A percentile compares a stretch with the other conserved stretches of the same genome.
phyloP scores from a whole-genome alignment of 2,888 invertebrate genomes.

The Gnatocerus cornutus region DNA sequence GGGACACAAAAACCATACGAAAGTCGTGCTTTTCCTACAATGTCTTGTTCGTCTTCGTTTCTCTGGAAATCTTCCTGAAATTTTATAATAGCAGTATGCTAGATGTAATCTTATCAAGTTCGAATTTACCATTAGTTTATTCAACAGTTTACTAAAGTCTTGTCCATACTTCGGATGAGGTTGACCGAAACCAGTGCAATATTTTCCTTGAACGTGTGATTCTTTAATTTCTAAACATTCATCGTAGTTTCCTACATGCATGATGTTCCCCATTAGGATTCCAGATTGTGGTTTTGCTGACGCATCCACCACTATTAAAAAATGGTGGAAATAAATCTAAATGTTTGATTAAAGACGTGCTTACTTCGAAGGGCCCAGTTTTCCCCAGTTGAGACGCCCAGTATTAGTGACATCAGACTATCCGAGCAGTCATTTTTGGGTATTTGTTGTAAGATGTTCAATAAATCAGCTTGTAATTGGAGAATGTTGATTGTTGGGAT shows the following conservation, averaged over 20 bases:
- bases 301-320: constrained; percentile 69
- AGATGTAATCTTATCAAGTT: too few species aligned
- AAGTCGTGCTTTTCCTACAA: background rate
- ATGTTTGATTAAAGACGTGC: too few species aligned
- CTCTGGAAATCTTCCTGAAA: background rate
- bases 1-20: constrained; percentile 37
- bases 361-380: too few species aligned
- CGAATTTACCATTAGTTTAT: background rate
- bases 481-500: too few species aligned
- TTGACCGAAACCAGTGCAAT: constrained; percentile 24
- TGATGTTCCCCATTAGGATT: constrained; percentile 68
- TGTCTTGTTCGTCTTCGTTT: constrained; percentile 1
- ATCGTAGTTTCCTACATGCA: constrained; percentile 71
- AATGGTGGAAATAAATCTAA: too few species aligned
- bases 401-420: too few species aligned
- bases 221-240: constrained; percentile 68
- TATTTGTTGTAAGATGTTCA: too few species aligned
- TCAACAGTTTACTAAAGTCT: background rate
- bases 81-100: background rate
- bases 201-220: constrained; percentile 27
- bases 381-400: too few species aligned
- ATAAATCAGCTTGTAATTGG: too few species aligned
- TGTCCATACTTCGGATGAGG: constrained; percentile 24
- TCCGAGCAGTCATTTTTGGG: too few species aligned
- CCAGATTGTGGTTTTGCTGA: constrained; percentile 71